Conservation (phyloP, 2,797 vertebrate species). For the Rhyacichthys aspro region DNA sequence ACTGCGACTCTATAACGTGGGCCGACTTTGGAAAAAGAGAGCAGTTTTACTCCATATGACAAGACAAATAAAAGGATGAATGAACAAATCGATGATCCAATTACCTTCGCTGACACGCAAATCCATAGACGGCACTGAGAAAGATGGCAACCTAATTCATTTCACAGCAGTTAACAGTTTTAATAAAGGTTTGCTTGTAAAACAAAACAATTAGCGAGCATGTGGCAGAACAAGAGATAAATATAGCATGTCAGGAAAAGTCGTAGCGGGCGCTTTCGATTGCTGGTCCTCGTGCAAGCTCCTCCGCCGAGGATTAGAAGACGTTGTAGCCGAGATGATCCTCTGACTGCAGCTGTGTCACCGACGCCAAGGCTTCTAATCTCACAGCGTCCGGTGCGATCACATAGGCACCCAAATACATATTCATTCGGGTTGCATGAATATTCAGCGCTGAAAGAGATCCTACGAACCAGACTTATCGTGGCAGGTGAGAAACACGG, state of each 20-base stretch:
- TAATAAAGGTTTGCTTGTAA: constrained; percentile 57
- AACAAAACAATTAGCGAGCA: constrained; percentile 52
- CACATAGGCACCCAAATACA: constrained; percentile 28
- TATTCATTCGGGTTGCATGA: constrained; percentile 21
- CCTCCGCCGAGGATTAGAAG: constrained; percentile 12
- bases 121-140: constrained; percentile 60
- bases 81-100: constrained; percentile 71
- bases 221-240: constrained; percentile 38
- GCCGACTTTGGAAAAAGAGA: constrained; percentile 23
- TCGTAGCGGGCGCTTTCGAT: constrained; percentile 9
- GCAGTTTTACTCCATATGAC: constrained; percentile 47
- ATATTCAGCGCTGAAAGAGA: constrained; percentile 26
- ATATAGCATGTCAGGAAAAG: constrained; percentile 21
- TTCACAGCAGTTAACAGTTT: constrained; percentile 43
- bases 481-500: constrained; percentile 41
- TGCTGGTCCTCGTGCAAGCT: background rate
- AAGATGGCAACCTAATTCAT: constrained; percentile 61
- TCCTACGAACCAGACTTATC: constrained; percentile 5
- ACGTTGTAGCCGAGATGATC: constrained; percentile 31
- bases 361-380: constrained; percentile 41
- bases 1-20: constrained; percentile 28
- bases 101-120: constrained; percentile 62
- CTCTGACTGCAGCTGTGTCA: constrained; percentile 21
- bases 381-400: constrained; percentile 22
- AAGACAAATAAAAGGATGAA: constrained; percentile 59